A percentile compares a stretch with the other conserved stretches of the same genome.
phyloP scores from a whole-genome alignment of 2,113 vertebrate genomes.

The Proteles cristata region DNA sequence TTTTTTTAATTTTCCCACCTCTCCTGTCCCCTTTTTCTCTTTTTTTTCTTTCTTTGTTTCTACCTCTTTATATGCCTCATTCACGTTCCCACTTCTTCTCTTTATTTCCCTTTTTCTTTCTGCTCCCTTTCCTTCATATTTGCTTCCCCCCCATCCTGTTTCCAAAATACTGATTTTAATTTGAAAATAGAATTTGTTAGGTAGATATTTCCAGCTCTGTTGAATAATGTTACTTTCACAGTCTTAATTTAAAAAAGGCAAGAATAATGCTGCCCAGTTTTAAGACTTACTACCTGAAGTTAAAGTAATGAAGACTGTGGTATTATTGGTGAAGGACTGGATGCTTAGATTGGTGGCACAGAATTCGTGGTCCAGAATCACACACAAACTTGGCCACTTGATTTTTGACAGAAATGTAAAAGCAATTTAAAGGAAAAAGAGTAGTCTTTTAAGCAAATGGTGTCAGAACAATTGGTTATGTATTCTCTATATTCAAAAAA shows the following conservation, averaged over 20 bases:
- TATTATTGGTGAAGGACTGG: neutral
- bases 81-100: neutral
- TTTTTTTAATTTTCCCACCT: neutral
- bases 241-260: conserved; percentile 8
- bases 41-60: neutral
- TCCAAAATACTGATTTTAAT: neutral
- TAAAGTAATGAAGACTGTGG: neutral
- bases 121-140: neutral
- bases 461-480: neutral
- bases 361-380: neutral
- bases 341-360: neutral
- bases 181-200: neutral
- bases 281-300: neutral
- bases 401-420: neutral
- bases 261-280: neutral
- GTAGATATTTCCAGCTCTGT: neutral
- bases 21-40: neutral
- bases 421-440: neutral
- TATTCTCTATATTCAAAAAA: neutral
- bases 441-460: neutral
- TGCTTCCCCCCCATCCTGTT: neutral
- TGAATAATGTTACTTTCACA: neutral
- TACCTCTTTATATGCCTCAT: neutral
- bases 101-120: neutral
- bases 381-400: neutral